These are phyloP conservation scores for Chrysina gloriosa DNA, from an alignment of 2,888 invertebrate species.

Conservation along the genomic window DNA sequence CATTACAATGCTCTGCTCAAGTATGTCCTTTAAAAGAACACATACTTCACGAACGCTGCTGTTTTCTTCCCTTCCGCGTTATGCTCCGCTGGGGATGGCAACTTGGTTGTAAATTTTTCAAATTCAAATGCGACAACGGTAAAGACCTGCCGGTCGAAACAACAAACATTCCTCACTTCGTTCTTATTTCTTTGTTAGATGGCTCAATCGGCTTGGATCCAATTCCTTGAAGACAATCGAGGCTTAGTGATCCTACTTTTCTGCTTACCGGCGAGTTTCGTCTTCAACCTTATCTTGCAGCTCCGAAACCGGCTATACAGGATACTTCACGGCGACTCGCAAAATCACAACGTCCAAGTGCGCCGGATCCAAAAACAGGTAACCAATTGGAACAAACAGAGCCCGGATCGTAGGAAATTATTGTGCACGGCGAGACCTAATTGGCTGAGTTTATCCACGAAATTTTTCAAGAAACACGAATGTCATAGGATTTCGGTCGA, in stretches of 20 bases:
- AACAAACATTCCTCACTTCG: background rate
- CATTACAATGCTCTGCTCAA: too few species aligned
- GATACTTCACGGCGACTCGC: slow-evolving; percentile 61
- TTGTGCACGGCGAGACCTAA: slow-evolving; percentile 77
- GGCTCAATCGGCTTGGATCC: slow-evolving; percentile 35
- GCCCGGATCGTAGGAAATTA: slow-evolving; percentile 65
- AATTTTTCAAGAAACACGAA: slow-evolving; percentile 73
- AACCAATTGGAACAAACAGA: slow-evolving; percentile 68
- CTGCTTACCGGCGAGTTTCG: slow-evolving; percentile 75
- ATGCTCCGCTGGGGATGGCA: too few species aligned
- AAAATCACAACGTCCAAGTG: slow-evolving; percentile 66
- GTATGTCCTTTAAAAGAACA: too few species aligned
- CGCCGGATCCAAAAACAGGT: slow-evolving; percentile 67
- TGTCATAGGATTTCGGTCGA: slow-evolving; percentile 75
- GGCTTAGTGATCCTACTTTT: slow-evolving; percentile 73
- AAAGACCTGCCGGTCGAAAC: background rate
- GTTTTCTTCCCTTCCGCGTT: too few species aligned
- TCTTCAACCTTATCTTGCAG: slow-evolving; percentile 68
- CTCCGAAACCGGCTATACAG: slow-evolving; percentile 62
- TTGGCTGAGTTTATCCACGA: slow-evolving; percentile 76
- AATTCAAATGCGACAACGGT: too few species aligned
- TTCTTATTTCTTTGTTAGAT: too few species aligned
- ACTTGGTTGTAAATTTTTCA: too few species aligned
- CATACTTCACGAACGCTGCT: too few species aligned
- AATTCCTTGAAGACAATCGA: slow-evolving; percentile 72